A percentile compares a stretch with the other conserved stretches of the same genome.
Conservation (phyloP, 2,113 vertebrate species). For the Sceloporus undulatus region DNA sequence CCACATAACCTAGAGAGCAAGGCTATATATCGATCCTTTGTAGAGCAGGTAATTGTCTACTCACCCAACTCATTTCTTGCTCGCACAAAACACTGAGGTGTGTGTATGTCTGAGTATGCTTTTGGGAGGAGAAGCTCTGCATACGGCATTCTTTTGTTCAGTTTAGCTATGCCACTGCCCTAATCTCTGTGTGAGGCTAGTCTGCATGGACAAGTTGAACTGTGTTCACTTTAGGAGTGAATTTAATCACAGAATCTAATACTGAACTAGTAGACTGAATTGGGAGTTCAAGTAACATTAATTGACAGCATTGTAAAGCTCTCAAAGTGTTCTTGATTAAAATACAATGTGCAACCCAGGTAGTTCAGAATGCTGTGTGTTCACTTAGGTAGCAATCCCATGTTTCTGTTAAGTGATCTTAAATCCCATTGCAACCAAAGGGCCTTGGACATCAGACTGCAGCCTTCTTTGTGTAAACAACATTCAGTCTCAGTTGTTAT, state of each 20-base stretch:
- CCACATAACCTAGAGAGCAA: neutral
- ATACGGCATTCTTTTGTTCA: neutral
- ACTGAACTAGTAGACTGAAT: neutral
- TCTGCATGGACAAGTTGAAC: neutral
- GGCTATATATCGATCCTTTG: constrained; percentile 19
- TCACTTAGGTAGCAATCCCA: neutral
- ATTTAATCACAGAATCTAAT: neutral
- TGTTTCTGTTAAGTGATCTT: neutral
- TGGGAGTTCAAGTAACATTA: neutral
- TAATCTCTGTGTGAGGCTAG: neutral
- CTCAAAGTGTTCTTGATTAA: neutral
- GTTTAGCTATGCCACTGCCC: neutral
- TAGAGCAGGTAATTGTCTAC: constrained; percentile 15
- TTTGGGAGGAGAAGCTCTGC: no score
- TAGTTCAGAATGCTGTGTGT: neutral
- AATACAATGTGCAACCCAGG: neutral
- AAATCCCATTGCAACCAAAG: neutral
- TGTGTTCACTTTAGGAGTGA: neutral
- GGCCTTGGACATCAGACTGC: neutral
- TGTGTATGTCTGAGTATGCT: neutral
- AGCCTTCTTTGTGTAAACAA: neutral
- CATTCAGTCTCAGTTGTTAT: neutral
- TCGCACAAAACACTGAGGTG: neutral
- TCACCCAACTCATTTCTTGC: constrained; percentile 16
- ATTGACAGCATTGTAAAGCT: neutral